A percentile compares a stretch with the other conserved stretches of the same genome.
These are phyloP conservation scores for Hycleus phaleratus DNA, from an alignment of 1,140 invertebrate genomes.

Conservation along the genomic window DNA sequence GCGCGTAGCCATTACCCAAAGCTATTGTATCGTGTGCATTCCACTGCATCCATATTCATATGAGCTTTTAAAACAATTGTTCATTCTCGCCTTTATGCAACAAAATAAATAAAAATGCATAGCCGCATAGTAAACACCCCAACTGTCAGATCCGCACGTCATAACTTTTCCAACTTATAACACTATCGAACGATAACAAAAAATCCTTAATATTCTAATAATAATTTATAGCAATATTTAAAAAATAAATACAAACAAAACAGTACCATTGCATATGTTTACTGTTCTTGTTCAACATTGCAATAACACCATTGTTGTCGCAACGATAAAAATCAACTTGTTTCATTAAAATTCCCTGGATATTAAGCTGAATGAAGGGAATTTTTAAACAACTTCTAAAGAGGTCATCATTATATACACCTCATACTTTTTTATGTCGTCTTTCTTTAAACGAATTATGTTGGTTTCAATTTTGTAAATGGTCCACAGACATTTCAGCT, in stretches of 20 bases:
- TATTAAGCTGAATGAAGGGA: no score
- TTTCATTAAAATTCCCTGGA: no score
- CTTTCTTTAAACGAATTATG: constrained; percentile 1
- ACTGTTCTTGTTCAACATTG: no score
- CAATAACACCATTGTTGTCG: no score
- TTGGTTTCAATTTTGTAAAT: constrained; percentile 10
- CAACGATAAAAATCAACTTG: no score
- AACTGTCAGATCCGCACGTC: constrained; percentile 16
- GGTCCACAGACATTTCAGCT: constrained; percentile 3
- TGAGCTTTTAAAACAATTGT: constrained; percentile 39
- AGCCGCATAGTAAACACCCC: constrained; percentile 10
- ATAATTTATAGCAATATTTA: no score
- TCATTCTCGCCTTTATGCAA: constrained; percentile 29
- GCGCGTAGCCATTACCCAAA: constrained; percentile 34
- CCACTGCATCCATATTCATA: constrained; percentile 39
- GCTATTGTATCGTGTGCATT: constrained; percentile 34
- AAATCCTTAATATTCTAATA: no score
- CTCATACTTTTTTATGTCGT: no score
- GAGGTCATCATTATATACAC: no score
- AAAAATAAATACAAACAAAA: no score
- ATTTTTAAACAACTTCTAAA: no score
- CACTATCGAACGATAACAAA: not conserved
- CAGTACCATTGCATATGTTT: no score
- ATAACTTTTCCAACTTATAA: constrained; percentile 12
- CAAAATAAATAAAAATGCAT: constrained; percentile 29